Evolutionary conservation across 2,113 vertebrate species (phyloP).

Genomic region (Eulacestoma nigropectus): DNA sequence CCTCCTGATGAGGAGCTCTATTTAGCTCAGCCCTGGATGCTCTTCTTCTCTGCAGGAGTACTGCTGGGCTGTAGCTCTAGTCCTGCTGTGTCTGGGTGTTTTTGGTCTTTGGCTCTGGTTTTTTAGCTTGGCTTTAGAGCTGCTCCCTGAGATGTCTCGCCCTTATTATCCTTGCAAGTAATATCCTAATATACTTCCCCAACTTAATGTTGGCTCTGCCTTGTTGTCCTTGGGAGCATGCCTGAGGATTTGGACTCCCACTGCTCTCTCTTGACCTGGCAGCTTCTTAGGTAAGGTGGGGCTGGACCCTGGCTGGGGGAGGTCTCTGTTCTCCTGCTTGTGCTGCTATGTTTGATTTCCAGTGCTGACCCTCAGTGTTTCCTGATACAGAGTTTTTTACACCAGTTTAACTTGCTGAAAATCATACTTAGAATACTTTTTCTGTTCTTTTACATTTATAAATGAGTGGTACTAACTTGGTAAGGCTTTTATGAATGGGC

Average conservation of each 20-base stretch:
- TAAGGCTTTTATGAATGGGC: neutral
- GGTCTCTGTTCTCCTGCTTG: neutral
- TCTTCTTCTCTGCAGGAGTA: fast-evolving
- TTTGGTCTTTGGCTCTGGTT: fast-evolving
- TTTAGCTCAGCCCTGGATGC: neutral
- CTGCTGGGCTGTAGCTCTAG: fast-evolving
- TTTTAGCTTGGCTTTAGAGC: fast-evolving
- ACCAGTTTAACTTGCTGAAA: neutral
- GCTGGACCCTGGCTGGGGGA: neutral
- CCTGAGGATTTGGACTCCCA: fast-evolving
- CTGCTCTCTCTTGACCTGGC: fast-evolving
- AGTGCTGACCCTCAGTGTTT: neutral
- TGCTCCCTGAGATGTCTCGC: fast-evolving
- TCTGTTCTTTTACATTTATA: fast-evolving
- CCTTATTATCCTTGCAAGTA: fast-evolving
- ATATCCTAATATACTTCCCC: fast-evolving
- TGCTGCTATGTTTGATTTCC: neutral
- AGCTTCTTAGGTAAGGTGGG: neutral
- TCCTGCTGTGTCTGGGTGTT: fast-evolving
- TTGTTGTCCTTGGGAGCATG: fast-evolving
- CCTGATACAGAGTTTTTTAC: neutral
- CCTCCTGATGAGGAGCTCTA: neutral
- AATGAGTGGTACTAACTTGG: neutral
- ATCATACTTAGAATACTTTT: neutral
- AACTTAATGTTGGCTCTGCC: fast-evolving